phyloP scores from a whole-genome alignment of 2,113 vertebrate species.

The Donacobius atricapilla region DNA sequence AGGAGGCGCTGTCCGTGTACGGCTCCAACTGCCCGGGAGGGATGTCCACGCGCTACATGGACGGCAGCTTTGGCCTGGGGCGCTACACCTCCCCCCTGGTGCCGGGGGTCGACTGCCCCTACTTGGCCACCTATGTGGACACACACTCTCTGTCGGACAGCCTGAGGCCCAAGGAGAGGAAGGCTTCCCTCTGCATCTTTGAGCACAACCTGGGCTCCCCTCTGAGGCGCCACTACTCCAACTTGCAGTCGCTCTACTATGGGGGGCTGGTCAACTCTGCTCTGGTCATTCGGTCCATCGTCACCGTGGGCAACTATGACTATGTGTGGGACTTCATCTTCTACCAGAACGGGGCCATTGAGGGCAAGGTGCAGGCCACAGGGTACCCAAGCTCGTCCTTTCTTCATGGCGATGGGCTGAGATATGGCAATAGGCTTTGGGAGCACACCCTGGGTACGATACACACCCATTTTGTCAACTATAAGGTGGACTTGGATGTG shows the following conservation, averaged over 20 bases:
- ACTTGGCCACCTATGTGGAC: constrained; percentile 10
- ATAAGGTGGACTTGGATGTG: constrained; percentile 84
- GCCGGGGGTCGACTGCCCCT: constrained; percentile 85
- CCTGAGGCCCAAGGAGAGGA: background rate
- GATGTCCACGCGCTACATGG: constrained; percentile 83
- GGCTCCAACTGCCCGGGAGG: constrained; percentile 81
- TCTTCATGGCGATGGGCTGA: constrained; percentile 65
- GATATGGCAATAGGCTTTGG: constrained; percentile 77
- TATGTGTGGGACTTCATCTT: constrained; percentile 90
- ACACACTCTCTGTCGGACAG: background rate
- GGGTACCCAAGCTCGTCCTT: constrained; percentile 85
- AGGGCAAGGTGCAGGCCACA: constrained; percentile 82
- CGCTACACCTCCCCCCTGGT: constrained; percentile 79
- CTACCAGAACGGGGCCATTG: constrained; percentile 83
- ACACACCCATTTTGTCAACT: constrained; percentile 84
- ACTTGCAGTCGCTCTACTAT: constrained; percentile 75
- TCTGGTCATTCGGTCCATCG: constrained; percentile 81
- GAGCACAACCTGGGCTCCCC: constrained; percentile 85
- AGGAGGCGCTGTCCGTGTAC: constrained; percentile 86
- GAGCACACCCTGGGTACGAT: constrained; percentile 81
- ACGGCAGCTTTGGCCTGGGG: constrained; percentile 85
- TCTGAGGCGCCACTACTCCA: constrained; percentile 83
- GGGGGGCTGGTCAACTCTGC: constrained; percentile 84
- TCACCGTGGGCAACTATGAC: constrained; percentile 82
- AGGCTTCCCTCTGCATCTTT: constrained; percentile 79